Conservation (phyloP, 2,797 vertebrate species). For the Artibeus jamaicensis region DNA sequence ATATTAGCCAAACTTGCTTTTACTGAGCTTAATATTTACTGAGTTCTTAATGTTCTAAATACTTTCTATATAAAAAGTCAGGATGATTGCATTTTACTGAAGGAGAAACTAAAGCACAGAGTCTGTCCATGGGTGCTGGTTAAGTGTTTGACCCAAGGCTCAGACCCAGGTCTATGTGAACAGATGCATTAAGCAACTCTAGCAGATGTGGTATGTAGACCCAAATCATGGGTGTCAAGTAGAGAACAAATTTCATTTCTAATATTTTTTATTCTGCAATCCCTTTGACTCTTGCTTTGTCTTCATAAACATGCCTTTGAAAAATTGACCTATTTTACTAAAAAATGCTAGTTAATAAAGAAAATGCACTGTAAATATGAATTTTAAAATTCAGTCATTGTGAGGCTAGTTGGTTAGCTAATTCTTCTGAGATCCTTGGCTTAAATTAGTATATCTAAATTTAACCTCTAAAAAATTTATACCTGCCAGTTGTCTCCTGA, state of each 20-base stretch:
- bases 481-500: not conserved
- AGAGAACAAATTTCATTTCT: conserved; percentile 1
- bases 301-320: conserved; percentile 4
- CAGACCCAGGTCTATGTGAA: not conserved
- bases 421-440: not conserved
- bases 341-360: conserved; percentile 4
- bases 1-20: not conserved
- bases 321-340: not conserved
- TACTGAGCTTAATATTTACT: not conserved
- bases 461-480: not conserved
- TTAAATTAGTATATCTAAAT: conserved; percentile 18
- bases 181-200: not conserved
- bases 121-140: not conserved
- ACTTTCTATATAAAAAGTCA: not conserved
- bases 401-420: not conserved
- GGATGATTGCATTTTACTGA: not conserved
- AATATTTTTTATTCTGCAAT: not conserved
- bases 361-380: not conserved
- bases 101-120: not conserved
- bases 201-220: not conserved
- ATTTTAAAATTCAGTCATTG: not conserved
- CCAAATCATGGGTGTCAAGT: not conserved
- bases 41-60: not conserved
- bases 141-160: not conserved
- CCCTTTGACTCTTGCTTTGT: not conserved